Evolutionary conservation across 2,888 invertebrate species (phyloP).

Genomic region (Spodoptera exigua): DNA sequence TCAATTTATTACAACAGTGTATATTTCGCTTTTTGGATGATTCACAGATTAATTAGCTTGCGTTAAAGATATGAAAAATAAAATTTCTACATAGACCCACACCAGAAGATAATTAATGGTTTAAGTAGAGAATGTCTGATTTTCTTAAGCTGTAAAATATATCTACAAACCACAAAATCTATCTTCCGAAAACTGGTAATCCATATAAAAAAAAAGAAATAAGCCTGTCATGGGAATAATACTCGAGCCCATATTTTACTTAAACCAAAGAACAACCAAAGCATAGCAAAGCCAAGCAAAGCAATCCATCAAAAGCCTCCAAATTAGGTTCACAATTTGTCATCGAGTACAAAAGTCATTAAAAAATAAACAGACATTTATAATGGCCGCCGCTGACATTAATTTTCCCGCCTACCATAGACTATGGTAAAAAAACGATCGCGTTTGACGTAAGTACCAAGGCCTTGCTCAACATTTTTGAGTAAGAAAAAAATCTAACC

Average conservation of each 20-base stretch:
- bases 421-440: slow-evolving; percentile 15
- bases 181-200: no score
- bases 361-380: slow-evolving; percentile 22
- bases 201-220: no score
- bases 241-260: background rate
- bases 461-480: slow-evolving; percentile 33
- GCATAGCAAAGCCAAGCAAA: background rate
- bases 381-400: slow-evolving; percentile 8
- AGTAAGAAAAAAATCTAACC: slow-evolving; percentile 7
- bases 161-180: no score
- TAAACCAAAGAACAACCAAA: background rate
- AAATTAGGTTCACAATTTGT: slow-evolving; percentile 12
- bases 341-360: background rate
- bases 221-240: no score
- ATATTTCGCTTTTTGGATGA: no score
- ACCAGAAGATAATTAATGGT: no score
- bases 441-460: slow-evolving; percentile 7
- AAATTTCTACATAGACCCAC: no score
- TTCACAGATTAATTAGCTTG: no score
- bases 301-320: background rate
- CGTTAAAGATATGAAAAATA: no score
- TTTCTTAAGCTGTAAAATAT: no score
- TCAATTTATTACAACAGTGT: no score
- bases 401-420: slow-evolving; percentile 20
- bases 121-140: no score